phyloP scores from a whole-genome alignment of 1,140 invertebrate species.

The Drosophila sucinea region DNA sequence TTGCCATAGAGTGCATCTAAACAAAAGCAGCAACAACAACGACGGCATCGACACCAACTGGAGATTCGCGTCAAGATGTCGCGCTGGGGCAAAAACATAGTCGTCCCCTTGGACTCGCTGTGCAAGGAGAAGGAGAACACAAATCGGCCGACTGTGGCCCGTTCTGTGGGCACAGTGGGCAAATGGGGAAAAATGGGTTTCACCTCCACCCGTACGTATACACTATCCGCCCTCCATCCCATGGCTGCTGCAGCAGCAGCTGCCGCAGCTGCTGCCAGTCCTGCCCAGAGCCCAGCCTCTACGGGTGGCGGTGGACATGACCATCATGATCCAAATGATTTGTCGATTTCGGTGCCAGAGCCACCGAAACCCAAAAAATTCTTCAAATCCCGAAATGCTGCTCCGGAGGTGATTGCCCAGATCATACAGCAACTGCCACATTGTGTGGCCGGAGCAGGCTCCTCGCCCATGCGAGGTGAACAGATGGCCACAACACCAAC shows the following conservation, averaged over 20 bases:
- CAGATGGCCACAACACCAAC: conserved; percentile 11
- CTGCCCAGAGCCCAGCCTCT: conserved; percentile 85
- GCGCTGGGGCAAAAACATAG: conserved; percentile 86
- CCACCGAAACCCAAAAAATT: conserved; percentile 93
- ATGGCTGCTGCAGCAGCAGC: conserved; percentile 83
- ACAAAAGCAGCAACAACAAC: conserved; percentile 29
- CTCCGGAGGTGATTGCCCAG: conserved; percentile 84
- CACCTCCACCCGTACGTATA: conserved; percentile 91
- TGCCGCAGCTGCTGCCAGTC: conserved; percentile 80
- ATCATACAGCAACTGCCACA: conserved; percentile 85
- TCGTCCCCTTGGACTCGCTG: conserved; percentile 86
- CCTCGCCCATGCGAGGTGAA: conserved; percentile 81
- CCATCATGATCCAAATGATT: conserved; percentile 83
- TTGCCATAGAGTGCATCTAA: conserved; percentile 20
- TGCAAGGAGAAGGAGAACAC: conserved; percentile 91
- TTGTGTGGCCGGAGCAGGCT: conserved; percentile 64
- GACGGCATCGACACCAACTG: conserved; percentile 12
- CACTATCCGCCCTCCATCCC: conserved; percentile 68
- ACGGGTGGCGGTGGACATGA: conserved; percentile 77
- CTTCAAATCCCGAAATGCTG: conserved; percentile 92
- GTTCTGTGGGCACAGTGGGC: conserved; percentile 94
- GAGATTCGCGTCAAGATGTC: conserved; percentile 83
- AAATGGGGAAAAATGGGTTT: conserved; percentile 97
- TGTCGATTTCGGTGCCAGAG: conserved; percentile 83
- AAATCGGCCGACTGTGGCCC: conserved; percentile 93